These are phyloP conservation scores for Pelvicachromis taeniatus DNA, from an alignment of 2,113 vertebrate species.

Conservation along the genomic window DNA sequence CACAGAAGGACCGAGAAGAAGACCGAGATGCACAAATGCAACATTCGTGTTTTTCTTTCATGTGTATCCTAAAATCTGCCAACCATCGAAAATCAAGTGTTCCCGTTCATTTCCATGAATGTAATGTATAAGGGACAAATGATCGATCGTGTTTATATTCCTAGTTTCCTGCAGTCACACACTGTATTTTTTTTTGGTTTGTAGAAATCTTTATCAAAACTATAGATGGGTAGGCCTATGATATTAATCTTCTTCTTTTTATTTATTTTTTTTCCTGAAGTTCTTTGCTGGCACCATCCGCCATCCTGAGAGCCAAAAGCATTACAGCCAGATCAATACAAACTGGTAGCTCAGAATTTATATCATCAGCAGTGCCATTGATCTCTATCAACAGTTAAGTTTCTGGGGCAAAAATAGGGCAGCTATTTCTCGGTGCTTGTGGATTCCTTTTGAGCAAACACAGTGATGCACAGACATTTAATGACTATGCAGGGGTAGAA, in stretches of 20 bases:
- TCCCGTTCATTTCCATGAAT: background rate
- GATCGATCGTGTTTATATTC: background rate
- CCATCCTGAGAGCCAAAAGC: slow-evolving; percentile 61
- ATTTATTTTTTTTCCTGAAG: background rate
- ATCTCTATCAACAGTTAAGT: slow-evolving; percentile 70
- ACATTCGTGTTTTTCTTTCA: background rate
- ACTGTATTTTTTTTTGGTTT: slow-evolving; percentile 29
- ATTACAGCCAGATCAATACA: slow-evolving; percentile 70
- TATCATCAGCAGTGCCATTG: slow-evolving; percentile 70
- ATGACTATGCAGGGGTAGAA: slow-evolving; percentile 5
- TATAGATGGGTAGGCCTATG: slow-evolving; percentile 35
- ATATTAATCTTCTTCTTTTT: slow-evolving; percentile 55
- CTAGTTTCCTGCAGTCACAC: slow-evolving; percentile 8
- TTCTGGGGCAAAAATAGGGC: slow-evolving; percentile 59
- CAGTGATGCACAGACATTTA: slow-evolving; percentile 26
- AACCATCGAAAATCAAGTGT: background rate
- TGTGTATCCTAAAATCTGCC: background rate
- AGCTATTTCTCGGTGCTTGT: slow-evolving; percentile 35
- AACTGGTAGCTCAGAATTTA: slow-evolving; percentile 71
- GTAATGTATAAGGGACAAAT: background rate
- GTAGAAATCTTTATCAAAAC: slow-evolving; percentile 38
- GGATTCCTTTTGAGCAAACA: slow-evolving; percentile 31
- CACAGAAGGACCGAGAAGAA: background rate
- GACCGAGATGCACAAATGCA: background rate
- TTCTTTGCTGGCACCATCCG: slow-evolving; percentile 37